A percentile compares a stretch with the other conserved stretches of the same genome.
Conservation (phyloP, 2,888 invertebrate species). For the Xanthorhoe designata region DNA sequence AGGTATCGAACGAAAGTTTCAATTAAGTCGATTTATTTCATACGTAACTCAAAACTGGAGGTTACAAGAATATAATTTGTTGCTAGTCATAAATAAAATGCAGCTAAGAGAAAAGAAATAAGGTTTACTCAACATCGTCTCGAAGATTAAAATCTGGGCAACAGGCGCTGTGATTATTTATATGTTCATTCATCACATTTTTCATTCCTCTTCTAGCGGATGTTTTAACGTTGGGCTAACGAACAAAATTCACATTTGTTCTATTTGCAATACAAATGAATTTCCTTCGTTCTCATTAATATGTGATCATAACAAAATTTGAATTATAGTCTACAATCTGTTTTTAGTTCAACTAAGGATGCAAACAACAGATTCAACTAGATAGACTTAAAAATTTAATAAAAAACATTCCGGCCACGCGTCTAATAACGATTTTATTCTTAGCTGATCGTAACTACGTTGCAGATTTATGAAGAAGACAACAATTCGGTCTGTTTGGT, state of each 20-base stretch:
- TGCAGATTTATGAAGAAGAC: neutral
- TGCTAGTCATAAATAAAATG: constrained; percentile 21
- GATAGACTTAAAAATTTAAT: neutral
- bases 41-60: constrained; percentile 3
- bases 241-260: constrained; percentile 48
- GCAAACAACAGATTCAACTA: neutral
- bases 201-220: constrained; percentile 52
- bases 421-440: neutral
- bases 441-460: neutral
- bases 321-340: constrained; percentile 45
- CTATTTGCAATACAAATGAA: constrained; percentile 42
- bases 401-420: too few species aligned
- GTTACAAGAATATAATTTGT: constrained; percentile 5
- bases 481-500: neutral
- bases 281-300: constrained; percentile 38
- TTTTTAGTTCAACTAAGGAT: constrained; percentile 36
- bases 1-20: neutral
- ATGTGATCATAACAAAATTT: constrained; percentile 37
- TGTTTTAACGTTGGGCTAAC: constrained; percentile 47
- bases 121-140: constrained; percentile 49
- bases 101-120: constrained; percentile 26
- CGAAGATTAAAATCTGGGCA: constrained; percentile 62
- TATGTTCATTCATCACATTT: constrained; percentile 68
- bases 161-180: constrained; percentile 62
- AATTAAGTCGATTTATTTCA: neutral